A percentile compares a stretch with the other conserved stretches of the same genome.
These are phyloP conservation scores for Pipistrellus nathusii DNA, from an alignment of 2,797 vertebrate species.

Conservation along the genomic window DNA sequence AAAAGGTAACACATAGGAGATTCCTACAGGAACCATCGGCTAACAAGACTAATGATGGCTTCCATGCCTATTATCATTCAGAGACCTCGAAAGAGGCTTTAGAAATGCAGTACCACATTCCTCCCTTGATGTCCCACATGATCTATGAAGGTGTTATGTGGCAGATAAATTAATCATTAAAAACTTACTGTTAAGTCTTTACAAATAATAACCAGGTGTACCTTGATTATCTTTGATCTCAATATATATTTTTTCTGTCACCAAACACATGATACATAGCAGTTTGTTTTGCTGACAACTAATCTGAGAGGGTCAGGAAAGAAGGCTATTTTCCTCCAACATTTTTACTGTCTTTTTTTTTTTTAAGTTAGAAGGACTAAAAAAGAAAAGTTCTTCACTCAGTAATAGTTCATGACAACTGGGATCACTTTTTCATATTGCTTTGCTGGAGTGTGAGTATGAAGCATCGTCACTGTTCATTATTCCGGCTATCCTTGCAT, in stretches of 20 bases:
- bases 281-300: slow-evolving; percentile 83
- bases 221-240: slow-evolving; percentile 89
- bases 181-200: slow-evolving; percentile 91
- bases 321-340: slow-evolving; percentile 68
- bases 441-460: slow-evolving; percentile 75
- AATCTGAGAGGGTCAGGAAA: slow-evolving; percentile 77
- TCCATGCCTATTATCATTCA: slow-evolving; percentile 91
- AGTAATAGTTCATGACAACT: slow-evolving; percentile 68
- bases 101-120: slow-evolving; percentile 90
- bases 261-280: slow-evolving; percentile 77
- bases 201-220: slow-evolving; percentile 93
- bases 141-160: slow-evolving; percentile 91
- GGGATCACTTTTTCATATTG: slow-evolving; percentile 72
- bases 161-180: slow-evolving; percentile 92
- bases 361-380: slow-evolving; percentile 70
- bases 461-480: slow-evolving; percentile 71
- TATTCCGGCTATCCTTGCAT: slow-evolving; percentile 46
- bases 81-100: slow-evolving; percentile 89
- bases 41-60: slow-evolving; percentile 91
- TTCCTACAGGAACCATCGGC: slow-evolving; percentile 91
- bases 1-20: slow-evolving; percentile 91
- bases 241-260: slow-evolving; percentile 86
- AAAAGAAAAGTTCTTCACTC: slow-evolving; percentile 70
- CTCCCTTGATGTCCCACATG: slow-evolving; percentile 91
- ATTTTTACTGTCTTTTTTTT: neutral